A percentile compares a stretch with the other conserved stretches of the same genome.
These are phyloP conservation scores for Agrilus biguttatus DNA, from an alignment of 2,888 invertebrate species.

Conservation along the genomic window DNA sequence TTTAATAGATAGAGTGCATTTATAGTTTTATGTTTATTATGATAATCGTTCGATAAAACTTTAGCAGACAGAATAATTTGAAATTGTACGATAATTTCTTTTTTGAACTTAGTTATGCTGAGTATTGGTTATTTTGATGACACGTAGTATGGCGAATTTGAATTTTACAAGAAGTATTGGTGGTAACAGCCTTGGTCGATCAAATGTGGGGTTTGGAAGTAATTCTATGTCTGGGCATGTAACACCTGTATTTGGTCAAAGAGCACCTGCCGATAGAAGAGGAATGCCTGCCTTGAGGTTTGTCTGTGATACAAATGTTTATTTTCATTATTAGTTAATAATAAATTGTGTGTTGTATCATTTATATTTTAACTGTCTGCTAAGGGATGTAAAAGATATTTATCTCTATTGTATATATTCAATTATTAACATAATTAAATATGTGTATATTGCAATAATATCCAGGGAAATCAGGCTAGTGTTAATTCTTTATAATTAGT, in stretches of 20 bases:
- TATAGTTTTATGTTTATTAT: slow-evolving; percentile 19
- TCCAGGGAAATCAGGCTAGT: too few relatives aligned
- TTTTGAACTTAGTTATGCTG: slow-evolving; percentile 24
- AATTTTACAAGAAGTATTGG: slow-evolving; percentile 85
- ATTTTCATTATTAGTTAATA: too few relatives aligned
- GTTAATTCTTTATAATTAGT: too few relatives aligned
- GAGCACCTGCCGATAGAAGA: slow-evolving; percentile 66
- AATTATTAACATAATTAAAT: too few relatives aligned
- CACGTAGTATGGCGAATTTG: slow-evolving; percentile 78
- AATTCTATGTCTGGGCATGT: slow-evolving; percentile 62
- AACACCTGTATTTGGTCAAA: slow-evolving; percentile 67
- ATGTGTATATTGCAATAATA: too few relatives aligned
- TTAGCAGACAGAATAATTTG: too few relatives aligned
- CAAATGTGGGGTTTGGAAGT: slow-evolving; percentile 48
- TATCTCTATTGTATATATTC: too few relatives aligned
- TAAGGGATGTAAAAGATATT: too few relatives aligned
- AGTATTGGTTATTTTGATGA: slow-evolving; percentile 19
- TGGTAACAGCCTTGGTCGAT: slow-evolving; percentile 55
- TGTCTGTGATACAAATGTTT: too few relatives aligned
- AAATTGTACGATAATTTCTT: background rate
- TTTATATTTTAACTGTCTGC: too few relatives aligned
- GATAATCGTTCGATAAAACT: slow-evolving; percentile 15
- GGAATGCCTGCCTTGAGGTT: slow-evolving; percentile 36
- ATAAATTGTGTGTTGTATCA: too few relatives aligned
- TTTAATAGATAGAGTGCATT: slow-evolving; percentile 17